Conservation (phyloP, 2,888 invertebrate species). For the Heliconius charithonia region DNA sequence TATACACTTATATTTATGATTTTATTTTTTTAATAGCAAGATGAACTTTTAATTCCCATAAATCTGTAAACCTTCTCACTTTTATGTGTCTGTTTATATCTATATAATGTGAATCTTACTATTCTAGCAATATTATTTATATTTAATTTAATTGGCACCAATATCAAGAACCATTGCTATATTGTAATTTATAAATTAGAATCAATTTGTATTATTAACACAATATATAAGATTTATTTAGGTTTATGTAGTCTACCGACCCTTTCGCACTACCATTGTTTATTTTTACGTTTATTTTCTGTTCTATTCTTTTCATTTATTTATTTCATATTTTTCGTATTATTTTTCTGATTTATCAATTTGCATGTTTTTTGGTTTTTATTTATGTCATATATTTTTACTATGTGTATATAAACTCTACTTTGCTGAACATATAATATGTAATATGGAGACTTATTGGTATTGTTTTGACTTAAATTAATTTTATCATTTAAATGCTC, state of each 20-base stretch:
- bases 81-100: too few relatives aligned
- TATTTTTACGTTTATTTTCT: slow-evolving; percentile 12
- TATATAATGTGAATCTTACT: neutral
- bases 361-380: neutral
- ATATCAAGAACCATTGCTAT: slow-evolving; percentile 33
- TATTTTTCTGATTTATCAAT: slow-evolving; percentile 1
- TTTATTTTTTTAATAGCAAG: too few relatives aligned
- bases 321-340: neutral
- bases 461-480: neutral
- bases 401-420: neutral
- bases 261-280: slow-evolving; percentile 26
- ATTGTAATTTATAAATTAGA: neutral
- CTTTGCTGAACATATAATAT: neutral
- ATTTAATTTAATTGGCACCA: slow-evolving; percentile 5
- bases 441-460: neutral
- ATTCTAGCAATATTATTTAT: slow-evolving; percentile 31
- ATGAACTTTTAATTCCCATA: too few relatives aligned
- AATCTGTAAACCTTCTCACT: too few relatives aligned
- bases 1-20: too few relatives aligned
- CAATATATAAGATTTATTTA: slow-evolving; percentile 20
- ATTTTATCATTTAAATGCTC: neutral
- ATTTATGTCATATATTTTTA: neutral
- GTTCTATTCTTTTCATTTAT: neutral
- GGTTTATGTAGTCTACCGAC: slow-evolving; percentile 28
- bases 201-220: slow-evolving; percentile 1